Base-by-base conservation (phyloP, 2,888 invertebrate genomes). In the Dryobotodes eremita region DNA sequence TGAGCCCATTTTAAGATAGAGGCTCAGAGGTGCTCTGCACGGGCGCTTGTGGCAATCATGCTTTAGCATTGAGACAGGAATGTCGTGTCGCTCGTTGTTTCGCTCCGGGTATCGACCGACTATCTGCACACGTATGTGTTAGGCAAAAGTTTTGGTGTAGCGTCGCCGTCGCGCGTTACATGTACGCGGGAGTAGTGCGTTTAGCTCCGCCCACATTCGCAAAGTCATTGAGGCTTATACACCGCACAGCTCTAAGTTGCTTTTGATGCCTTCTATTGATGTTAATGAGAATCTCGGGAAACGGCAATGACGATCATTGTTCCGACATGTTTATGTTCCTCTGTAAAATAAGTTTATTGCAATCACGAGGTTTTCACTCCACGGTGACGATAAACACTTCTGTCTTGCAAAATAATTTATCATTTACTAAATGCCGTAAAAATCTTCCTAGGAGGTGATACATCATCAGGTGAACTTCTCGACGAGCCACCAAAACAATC, bases 391-490 rank as follows among this genome's bases (percentile, higher is more conserved):
- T 1, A 31, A 8, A 2, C 68, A 31, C 8, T 36, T 48, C 17
- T 8, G n/a, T 72, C 0, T 17, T 13, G n/a, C 17, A 65, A 66
- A 70, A 69, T 23, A 46, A 17, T 46, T 0, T 42, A 26, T 26
- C 7, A 31, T 17, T 46, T 15, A 55, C 2, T 31, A 59, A 48
- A 46, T 36, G 15, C 11, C 11, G 11, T n/a, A 2, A 69, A 42
- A 57, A 71, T 50, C 6, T 36, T 59, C 20, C 15, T 71, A 96
- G 96, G 96, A 8, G 94, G 95, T 74, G 96, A 96, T 59, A 93
- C 93, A 1, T 96, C 96, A 4, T 91, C 92, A 17, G 95, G 92
- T 20, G 96, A 96, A 75, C 74, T 96, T 8, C 84, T 96, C 23
- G 96, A 96, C 2, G 96, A 95, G 20, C 85, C 85, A 6, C 89